phyloP scores from a whole-genome alignment of 1,140 invertebrate species.

The Hermetia illucens region DNA sequence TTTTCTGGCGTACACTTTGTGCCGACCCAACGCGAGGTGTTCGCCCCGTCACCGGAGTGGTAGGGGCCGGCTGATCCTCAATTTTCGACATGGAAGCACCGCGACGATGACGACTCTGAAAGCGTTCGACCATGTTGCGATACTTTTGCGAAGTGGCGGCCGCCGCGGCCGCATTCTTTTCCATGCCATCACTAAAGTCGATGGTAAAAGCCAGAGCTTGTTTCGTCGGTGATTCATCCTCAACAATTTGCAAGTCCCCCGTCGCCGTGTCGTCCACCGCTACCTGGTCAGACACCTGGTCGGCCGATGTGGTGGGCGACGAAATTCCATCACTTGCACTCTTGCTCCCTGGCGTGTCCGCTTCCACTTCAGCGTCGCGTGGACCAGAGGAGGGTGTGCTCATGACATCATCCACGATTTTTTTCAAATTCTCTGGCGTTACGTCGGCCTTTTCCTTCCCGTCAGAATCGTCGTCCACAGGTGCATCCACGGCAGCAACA shows the following conservation, averaged over 20 bases:
- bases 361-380: not conserved
- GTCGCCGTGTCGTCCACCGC: not conserved
- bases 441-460: constrained; percentile 21
- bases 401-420: constrained; percentile 28
- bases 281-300: not conserved
- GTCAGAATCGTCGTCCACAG: constrained; percentile 11
- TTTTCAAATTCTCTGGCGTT: constrained; percentile 27
- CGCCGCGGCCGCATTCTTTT: constrained; percentile 38
- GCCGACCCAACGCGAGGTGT: constrained; percentile 3
- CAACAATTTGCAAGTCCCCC: too few species aligned
- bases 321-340: not conserved
- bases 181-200: constrained; percentile 48
- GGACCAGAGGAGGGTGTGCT: too few species aligned
- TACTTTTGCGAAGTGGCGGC: constrained; percentile 33
- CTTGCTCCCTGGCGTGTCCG: not conserved
- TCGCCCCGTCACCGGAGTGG: constrained; percentile 2
- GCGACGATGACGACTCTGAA: constrained; percentile 48
- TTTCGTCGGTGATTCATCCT: constrained; percentile 16
- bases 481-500: constrained; percentile 12
- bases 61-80: constrained; percentile 17
- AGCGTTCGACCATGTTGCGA: constrained; percentile 52
- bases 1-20: constrained; percentile 1
- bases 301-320: not conserved
- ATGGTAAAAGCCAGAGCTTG: constrained; percentile 45
- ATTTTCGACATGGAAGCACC: constrained; percentile 54